phyloP scores from a whole-genome alignment of 2,888 invertebrate genomes.

The Dolichomitus sp. region DNA sequence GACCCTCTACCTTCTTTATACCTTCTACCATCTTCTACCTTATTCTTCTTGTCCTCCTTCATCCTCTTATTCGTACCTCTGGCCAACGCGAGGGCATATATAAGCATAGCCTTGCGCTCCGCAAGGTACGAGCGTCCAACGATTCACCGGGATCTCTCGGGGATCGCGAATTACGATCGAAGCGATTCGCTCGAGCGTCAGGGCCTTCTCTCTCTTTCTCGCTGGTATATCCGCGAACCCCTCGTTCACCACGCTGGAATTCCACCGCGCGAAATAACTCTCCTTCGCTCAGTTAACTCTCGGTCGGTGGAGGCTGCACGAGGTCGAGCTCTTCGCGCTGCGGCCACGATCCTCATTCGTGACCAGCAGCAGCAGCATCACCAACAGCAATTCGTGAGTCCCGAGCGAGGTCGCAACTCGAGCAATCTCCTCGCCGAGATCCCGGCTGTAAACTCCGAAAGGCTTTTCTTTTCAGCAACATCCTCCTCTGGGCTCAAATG shows the following conservation, averaged over 20 bases:
- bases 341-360: conserved; percentile 23
- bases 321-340: conserved; percentile 59
- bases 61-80: conserved; percentile 29
- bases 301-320: conserved; percentile 61
- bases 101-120: conserved; percentile 46
- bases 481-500: background rate
- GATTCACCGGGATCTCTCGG: conserved; percentile 55
- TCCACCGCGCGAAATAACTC: conserved; percentile 66
- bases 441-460: conserved; percentile 27
- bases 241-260: conserved; percentile 40
- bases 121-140: conserved; percentile 1
- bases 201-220: conserved; percentile 1
- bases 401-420: conserved; percentile 60
- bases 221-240: conserved; percentile 37
- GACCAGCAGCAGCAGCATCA: conserved; percentile 35
- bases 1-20: conserved; percentile 25
- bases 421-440: conserved; percentile 56
- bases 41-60: conserved; percentile 35
- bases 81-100: conserved; percentile 35
- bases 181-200: conserved; percentile 57
- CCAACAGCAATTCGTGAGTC: conserved; percentile 54
- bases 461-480: background rate
- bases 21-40: conserved; percentile 38
- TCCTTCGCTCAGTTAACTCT: conserved; percentile 61
- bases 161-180: conserved; percentile 67